Conservation (phyloP, 2,888 invertebrate genomes). For the Athrips mouffetella region DNA sequence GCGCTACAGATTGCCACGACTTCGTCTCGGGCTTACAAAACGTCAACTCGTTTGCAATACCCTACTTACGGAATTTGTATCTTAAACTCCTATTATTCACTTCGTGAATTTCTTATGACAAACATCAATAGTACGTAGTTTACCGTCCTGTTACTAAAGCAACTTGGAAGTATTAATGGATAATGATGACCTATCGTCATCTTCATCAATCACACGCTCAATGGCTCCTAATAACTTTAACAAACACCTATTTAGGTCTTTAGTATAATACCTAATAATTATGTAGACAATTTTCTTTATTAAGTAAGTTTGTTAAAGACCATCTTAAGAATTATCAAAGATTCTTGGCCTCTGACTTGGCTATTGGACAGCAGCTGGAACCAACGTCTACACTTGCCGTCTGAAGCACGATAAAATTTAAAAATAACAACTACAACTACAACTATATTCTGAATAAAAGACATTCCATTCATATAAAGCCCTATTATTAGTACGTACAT, state of each 20-base stretch:
- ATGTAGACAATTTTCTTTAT: too few species aligned
- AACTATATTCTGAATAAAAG: too few species aligned
- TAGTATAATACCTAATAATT: slow-evolving; percentile 3
- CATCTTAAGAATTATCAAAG: too few species aligned
- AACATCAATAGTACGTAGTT: neutral
- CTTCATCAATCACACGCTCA: neutral
- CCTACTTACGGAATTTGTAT: too few species aligned
- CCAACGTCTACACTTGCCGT: neutral
- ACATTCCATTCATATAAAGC: neutral
- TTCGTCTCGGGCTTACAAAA: too few species aligned
- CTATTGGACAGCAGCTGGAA: too few species aligned
- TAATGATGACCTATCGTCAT: neutral
- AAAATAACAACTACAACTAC: neutral
- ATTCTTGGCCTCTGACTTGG: too few species aligned
- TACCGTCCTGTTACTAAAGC: neutral
- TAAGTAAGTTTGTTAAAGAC: too few species aligned
- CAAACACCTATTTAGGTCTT: slow-evolving; percentile 1
- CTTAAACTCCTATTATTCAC: too few species aligned
- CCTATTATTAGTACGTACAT: neutral
- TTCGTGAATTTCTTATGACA: neutral
- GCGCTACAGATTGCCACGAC: too few species aligned
- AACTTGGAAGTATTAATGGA: neutral
- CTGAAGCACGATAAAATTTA: neutral
- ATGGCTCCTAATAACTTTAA: neutral
- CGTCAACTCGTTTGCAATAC: too few species aligned